Conservation (phyloP, 2,113 vertebrate species). For the Myiopsitta monachus region DNA sequence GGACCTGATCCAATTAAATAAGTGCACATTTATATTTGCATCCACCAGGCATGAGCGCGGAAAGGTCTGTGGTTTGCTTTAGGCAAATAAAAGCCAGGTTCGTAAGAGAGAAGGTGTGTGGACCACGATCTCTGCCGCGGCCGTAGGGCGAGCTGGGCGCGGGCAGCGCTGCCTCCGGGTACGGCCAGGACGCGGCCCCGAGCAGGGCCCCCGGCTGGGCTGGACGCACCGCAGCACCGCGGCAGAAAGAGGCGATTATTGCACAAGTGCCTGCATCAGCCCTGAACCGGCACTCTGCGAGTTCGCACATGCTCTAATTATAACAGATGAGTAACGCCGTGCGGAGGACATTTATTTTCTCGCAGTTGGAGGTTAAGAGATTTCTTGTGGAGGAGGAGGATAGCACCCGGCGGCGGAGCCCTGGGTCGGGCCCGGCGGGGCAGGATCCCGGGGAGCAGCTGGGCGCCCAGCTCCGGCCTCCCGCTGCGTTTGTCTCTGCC, state of each 20-base stretch:
- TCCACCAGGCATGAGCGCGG: conserved; percentile 83
- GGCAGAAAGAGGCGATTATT: not conserved
- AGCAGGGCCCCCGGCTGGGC: not conserved
- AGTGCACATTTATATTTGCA: conserved; percentile 90
- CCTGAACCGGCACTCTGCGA: conserved; percentile 6
- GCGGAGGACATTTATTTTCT: conserved; percentile 30
- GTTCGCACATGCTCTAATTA: conserved; percentile 55
- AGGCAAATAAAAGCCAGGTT: conserved; percentile 72
- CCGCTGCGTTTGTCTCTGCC: not conserved
- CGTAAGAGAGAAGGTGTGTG: conserved; percentile 47
- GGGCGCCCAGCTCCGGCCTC: not conserved
- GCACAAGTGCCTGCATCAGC: not conserved
- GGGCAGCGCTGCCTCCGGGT: not conserved
- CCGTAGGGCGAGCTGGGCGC: conserved; percentile 68
- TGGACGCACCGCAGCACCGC: not conserved
- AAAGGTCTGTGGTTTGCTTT: conserved; percentile 74
- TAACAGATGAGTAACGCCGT: conserved; percentile 57
- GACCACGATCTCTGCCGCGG: not conserved
- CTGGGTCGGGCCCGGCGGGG: not conserved
- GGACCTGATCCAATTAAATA: conserved; percentile 97
- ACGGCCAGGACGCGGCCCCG: not conserved
- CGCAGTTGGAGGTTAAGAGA: not conserved
- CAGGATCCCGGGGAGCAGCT: not conserved
- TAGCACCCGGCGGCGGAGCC: not conserved
- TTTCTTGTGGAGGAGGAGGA: not conserved